Evolutionary conservation across 2,888 invertebrate genomes (phyloP), one percentile per base, ranked within the genome.

Genomic region (Protula sp.): DNA sequence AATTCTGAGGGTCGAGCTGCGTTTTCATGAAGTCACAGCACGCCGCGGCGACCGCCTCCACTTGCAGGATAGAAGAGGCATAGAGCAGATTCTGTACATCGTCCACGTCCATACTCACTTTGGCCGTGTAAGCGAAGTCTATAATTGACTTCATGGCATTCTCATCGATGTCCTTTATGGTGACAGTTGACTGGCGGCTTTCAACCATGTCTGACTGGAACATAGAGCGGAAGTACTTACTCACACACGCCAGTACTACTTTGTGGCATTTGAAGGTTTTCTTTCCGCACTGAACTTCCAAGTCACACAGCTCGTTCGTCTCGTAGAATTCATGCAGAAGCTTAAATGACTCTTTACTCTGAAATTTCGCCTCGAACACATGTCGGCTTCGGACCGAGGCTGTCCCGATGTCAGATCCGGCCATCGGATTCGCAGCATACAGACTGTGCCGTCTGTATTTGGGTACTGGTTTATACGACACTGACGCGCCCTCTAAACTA

Each of bases 151-250:
- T 73, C 64, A 81, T 68, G 3, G 81, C 78, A 30, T 64, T 66
- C 51, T 73, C 76, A 58, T 80, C 77, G 38, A 80, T 75, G 64
- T 81, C 81, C 61, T 79, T 71, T 47, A 81, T 77, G 24, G 70
- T 72, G 19, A 79, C 57, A 64, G 9, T 67, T 38, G 68, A 67
- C 58, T 76, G 71, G 30, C 67, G 69, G 54, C 77, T 74, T 62
- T 82, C 82, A 2, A 76, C 67, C 79, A 83, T 79, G 59, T 80
- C 74, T 1, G 79, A 78, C 27, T 75, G 73, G 68, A 83, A 83
- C 83, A 83, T 83, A 38, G 79, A 76, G 28, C 75, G 71, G 68
- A 83, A 83, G 65, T 83, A 83, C 22, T 79, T 76, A 66, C 82
- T 82, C 22, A 77, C 70, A 52, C 81, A 80, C 0, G 83, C 81